phyloP scores from a whole-genome alignment of 2,888 invertebrate genomes.

The Stratiomys singularior region DNA sequence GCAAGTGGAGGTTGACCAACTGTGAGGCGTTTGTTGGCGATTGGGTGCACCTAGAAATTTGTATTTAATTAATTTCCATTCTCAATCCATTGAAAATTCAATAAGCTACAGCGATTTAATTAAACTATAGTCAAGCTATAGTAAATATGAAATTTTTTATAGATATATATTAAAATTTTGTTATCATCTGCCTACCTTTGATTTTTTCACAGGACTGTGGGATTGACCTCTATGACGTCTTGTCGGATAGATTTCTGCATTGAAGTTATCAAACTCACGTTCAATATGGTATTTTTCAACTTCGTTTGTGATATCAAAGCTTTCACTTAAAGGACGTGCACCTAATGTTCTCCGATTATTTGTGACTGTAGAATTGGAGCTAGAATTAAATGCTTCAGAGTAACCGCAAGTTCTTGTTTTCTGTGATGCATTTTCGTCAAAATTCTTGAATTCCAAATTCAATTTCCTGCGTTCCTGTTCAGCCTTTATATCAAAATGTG shows the following conservation, averaged over 20 bases:
- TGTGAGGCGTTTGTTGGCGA: background rate
- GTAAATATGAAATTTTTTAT: too few species aligned
- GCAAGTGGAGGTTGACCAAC: background rate
- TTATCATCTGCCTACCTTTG: background rate
- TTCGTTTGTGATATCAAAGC: background rate
- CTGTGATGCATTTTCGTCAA: background rate
- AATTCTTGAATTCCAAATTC: constrained; percentile 18
- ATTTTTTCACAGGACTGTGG: background rate
- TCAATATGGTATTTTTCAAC: background rate
- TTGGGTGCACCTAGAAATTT: too few species aligned
- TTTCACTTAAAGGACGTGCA: background rate
- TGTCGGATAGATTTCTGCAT: background rate
- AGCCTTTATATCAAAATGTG: background rate
- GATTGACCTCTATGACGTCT: background rate
- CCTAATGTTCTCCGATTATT: constrained; percentile 10
- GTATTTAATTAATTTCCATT: too few species aligned
- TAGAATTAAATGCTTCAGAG: background rate
- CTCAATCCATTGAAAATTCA: background rate
- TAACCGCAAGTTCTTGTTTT: background rate
- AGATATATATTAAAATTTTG: too few species aligned
- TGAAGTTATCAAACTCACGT: background rate
- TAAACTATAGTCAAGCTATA: background rate
- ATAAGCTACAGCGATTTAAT: background rate
- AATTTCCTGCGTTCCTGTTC: constrained; percentile 4
- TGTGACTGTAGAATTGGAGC: background rate